A percentile compares a stretch with the other conserved stretches of the same genome.
phyloP scores from a whole-genome alignment of 2,797 vertebrate genomes.

The Anisognathus igniventris region DNA sequence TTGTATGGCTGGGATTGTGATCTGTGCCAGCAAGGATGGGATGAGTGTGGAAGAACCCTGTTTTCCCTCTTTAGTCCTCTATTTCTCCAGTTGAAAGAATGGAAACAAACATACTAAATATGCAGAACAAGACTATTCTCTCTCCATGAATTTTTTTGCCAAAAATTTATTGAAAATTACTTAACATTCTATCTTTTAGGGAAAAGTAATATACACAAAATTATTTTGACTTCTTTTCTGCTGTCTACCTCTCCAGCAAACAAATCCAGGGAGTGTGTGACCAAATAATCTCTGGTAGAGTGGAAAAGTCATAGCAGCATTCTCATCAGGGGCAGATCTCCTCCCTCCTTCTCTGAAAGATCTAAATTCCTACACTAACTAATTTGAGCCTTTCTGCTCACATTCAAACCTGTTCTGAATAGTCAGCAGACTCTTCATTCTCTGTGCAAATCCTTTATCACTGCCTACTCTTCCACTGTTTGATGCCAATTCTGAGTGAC shows the following conservation, averaged over 20 bases:
- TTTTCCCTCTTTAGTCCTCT: background rate
- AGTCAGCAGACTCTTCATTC: background rate
- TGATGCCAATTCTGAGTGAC: background rate
- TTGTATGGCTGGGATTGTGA: background rate
- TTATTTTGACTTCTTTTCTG: background rate
- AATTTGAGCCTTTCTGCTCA: background rate
- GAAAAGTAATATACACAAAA: background rate
- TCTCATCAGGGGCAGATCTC: background rate
- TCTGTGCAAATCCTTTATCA: background rate
- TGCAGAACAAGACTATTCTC: background rate
- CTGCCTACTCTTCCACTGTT: background rate
- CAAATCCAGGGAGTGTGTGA: background rate
- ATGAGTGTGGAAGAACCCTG: rapidly evolving
- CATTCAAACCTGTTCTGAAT: background rate
- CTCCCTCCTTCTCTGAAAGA: background rate
- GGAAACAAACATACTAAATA: background rate
- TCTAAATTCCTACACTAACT: background rate
- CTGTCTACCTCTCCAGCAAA: background rate
- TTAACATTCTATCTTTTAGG: background rate
- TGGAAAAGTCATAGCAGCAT: background rate
- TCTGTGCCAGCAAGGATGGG: background rate
- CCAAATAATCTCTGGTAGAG: background rate
- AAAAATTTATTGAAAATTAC: background rate
- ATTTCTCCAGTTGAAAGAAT: background rate
- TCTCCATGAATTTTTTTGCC: background rate